These are phyloP conservation scores for Tenthredo amoena DNA, from an alignment of 2,888 invertebrate genomes.

Conservation along the genomic window DNA sequence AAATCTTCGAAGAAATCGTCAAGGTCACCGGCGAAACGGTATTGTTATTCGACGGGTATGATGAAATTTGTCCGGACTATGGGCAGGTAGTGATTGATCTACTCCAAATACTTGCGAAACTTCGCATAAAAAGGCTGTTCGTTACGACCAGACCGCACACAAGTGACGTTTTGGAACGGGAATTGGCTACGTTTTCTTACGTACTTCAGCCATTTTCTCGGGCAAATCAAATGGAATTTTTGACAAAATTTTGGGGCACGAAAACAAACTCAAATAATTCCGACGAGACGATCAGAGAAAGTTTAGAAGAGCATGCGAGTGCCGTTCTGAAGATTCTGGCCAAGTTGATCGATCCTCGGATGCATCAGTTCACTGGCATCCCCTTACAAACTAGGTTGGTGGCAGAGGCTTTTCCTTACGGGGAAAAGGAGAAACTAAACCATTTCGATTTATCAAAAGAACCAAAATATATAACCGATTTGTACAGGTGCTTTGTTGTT, in stretches of 20 bases:
- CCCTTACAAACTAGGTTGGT: not conserved
- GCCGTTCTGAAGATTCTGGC: not conserved
- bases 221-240: not conserved
- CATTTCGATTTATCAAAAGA: not conserved
- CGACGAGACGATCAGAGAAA: not conserved
- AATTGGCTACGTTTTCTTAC: not conserved
- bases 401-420: not conserved
- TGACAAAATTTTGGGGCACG: not conserved
- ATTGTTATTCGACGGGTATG: not conserved
- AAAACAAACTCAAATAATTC: not conserved
- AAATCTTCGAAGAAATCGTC: not conserved
- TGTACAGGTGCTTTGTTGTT: not conserved
- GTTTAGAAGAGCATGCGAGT: not conserved
- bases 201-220: not conserved
- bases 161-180: not conserved
- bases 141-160: not conserved
- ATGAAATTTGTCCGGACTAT: not conserved
- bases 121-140: not conserved
- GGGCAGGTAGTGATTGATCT: not conserved
- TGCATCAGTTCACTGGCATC: not conserved
- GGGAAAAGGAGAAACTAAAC: not conserved
- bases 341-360: not conserved
- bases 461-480: not conserved
- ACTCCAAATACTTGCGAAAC: not conserved
- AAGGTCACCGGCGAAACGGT: not conserved